Evolutionary conservation across 2,113 vertebrate genomes (phyloP), one percentile per base, ranked within the genome.

Genomic region (Boulengeromyrus knoepffleri): DNA sequence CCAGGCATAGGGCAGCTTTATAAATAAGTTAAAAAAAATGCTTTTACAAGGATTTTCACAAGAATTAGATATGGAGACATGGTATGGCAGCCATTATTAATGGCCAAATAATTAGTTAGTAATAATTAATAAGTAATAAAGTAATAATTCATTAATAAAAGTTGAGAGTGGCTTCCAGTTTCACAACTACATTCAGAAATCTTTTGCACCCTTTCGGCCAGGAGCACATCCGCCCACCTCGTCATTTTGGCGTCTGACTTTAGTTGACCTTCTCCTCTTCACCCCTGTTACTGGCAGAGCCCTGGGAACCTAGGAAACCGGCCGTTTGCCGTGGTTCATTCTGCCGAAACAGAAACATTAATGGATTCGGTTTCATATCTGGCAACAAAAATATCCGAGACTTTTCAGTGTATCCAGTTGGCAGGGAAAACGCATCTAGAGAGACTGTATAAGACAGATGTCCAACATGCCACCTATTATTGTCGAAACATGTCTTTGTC

Each of bases 221-320:
- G 45, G 8, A 50, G 12, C 50, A 46, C 9, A 31, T 45, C 19
- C 21, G 2, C 80, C n/a, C 52, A 89, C 89, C 89, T 89, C 5
- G 89, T 89, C 89, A 89, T 89, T 31, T 89, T 24, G 24, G 80
- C 21, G 50, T 84, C 52, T 53, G 21, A 10, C 52, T 83, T 42
- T 1, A 17, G n/a, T 27, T 15, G 31, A 88, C 31, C 24, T 50
- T 49, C 52, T 53, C 46, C 45, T 80, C 88, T 66, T 52, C 49
- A 36, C 21, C 39, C 89, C 80, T 47, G 45, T 27, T 36, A 46
- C 27, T 47, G 36, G 77, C 74, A 52, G 85, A 87, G 85, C 50
- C 15, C 21, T 52, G 21, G 31, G 39, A 88, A 62, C 31, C 21
- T n/a, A 45, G 52, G 39, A 45, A 36, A 24, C 19, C 4, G 42